Evolutionary conservation across 2,797 vertebrate species (phyloP).

Genomic region (Premnoplex brunnescens): DNA sequence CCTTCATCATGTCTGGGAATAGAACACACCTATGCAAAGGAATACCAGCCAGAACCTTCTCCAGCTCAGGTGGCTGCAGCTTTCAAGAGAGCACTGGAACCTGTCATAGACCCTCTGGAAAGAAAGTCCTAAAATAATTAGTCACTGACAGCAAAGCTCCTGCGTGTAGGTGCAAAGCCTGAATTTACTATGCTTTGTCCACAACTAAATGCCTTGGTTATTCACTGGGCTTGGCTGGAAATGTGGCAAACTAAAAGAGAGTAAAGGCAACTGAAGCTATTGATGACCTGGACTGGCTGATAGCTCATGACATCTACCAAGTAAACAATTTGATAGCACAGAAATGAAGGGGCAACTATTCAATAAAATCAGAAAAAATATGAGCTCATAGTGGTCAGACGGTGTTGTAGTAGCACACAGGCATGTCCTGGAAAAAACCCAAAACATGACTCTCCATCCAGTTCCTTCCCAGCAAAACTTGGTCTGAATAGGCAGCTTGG

Average conservation of each 20-base stretch:
- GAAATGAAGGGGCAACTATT: background rate
- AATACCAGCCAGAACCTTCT: background rate
- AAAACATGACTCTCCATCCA: background rate
- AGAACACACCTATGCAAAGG: background rate
- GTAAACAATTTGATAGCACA: background rate
- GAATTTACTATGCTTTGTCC: background rate
- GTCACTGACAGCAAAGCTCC: background rate
- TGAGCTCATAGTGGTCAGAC: background rate
- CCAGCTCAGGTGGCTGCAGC: background rate
- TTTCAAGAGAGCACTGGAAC: background rate
- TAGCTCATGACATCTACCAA: background rate
- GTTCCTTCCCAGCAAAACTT: background rate
- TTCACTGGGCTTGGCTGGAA: background rate
- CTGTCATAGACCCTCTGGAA: background rate
- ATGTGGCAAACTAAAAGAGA: background rate
- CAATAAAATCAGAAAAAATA: background rate
- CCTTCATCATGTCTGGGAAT: background rate
- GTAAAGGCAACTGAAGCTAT: background rate
- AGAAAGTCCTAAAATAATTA: background rate
- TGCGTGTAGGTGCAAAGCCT: background rate
- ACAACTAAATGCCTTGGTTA: background rate
- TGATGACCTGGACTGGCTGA: background rate
- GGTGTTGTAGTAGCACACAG: background rate
- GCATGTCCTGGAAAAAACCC: accelerated
- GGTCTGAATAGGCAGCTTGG: background rate